Evolutionary conservation across 2,797 vertebrate species (phyloP), one percentile per base, ranked within the genome.

Genomic region (Anguilla anguilla): DNA sequence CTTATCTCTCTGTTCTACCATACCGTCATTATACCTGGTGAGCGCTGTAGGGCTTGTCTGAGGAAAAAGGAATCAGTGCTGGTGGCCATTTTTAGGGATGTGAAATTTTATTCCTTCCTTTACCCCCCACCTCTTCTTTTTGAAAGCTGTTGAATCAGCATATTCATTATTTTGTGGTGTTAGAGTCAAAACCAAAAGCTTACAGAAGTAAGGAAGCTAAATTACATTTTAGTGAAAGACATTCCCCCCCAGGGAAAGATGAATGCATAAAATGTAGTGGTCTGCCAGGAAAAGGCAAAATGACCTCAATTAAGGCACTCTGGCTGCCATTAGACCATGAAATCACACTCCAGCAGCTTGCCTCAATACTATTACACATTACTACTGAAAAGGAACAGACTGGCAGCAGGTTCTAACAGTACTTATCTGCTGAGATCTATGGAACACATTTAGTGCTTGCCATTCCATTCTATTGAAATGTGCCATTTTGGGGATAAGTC

Each of bases 101-200:
- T 95, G 94, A 95, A 95, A 94, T 91, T 92, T 67, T 53, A 11
- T 84, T 51, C 6, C 86, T 69, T 89, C 86, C 84, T 91, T 88
- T 7, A 89, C 84, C 90, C 87, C 90, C 86, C 77, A 74, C 1
- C 61, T 82, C 90, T 88, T 89, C 35, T 28, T 89, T 86, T 84
- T 86, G 6, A 87, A 93, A 94, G 92, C 89, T 69, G 83, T 64
- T 49, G 89, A 93, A 90, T 94, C 92, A 94, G 93, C 93, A 93
- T 88, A 92, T 86, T 64, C 53, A 49, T 87, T 57, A 74, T 87
- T 74, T 85, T 88, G 87, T 28, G 91, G 87, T 90, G 88, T 43
- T 86, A 81, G 87, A 90, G 6, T 87, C 77, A 87, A 90, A 90
- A 89, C 25, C 39, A 86, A 67, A 88, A 91, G 91, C 89, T 91